Base-by-base conservation (phyloP, 2,797 vertebrate genomes). In the Tokudaia muenninki region DNA sequence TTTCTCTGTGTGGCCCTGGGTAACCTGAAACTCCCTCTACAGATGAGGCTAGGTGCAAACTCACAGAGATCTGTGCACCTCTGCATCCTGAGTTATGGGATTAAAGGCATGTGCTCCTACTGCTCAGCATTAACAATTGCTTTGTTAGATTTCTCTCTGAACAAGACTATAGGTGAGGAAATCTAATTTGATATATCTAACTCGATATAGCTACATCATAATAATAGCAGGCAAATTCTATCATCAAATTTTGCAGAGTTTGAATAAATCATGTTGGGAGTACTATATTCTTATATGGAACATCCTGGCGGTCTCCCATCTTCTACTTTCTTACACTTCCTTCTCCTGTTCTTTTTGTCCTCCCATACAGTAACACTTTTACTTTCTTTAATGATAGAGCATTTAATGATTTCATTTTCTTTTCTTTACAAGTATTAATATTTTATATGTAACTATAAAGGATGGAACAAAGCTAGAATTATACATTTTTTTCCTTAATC, bases 251-350 rank as follows among this genome's bases (percentile, higher is more conserved):
- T 72, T 88, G 1, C 6, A 11, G 78, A 16, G 16, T 47, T 82
- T 52, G 34, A 88, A 84, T 4, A 96, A 89, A 37, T 61, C 3
- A 41, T 19, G 89, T 88, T 94, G 37, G 94, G 95, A 44, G 44
- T 37, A 2, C 12, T 6, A 93, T 72, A 17, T 12, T 12, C 63
- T 92, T 79, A 79, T 9, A 70, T 91, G 11, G 78, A 86, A 89
- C 63, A 91, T 44, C 16, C 37, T 63, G 59, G 44, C 6, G 1
- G 0, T 19, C 24, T 31, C 26, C 24, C 9, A 19, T 2, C 8
- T 1, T 70, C 63, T 16, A 3, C 7, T 70, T 87, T 52, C 65
- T 52, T 34, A 16, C 13, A 65, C 6, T 37, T 31, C 10, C 47
- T 19, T 12, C 13, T 57, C n/a, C 67, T 55, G 31, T 52, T 87